Conservation (phyloP, 1,140 invertebrate species). For the Macrosteles quadrilineatus region DNA sequence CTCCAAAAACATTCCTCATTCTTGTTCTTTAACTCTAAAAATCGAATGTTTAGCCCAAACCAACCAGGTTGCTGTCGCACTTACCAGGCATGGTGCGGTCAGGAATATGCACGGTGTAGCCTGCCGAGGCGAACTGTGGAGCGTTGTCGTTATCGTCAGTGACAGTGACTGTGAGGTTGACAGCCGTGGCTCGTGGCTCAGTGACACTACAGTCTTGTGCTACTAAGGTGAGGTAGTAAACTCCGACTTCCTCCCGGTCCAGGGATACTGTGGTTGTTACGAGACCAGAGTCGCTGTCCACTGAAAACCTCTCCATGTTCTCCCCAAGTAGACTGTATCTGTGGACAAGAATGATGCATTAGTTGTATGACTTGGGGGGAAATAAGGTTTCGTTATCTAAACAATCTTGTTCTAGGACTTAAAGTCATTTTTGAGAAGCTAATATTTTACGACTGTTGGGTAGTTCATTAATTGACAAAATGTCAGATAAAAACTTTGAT, state of each 20-base stretch:
- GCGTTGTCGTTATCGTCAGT: conserved; percentile 87
- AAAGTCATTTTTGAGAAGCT: too few relatives aligned
- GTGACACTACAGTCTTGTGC: conserved; percentile 86
- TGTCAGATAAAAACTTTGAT: too few relatives aligned
- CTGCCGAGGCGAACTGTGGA: conserved; percentile 70
- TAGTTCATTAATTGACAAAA: too few relatives aligned
- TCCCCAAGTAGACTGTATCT: conserved; percentile 80
- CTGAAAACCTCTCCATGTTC: conserved; percentile 71
- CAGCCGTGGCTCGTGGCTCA: conserved; percentile 72
- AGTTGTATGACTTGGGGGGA: too few relatives aligned
- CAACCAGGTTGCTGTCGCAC: too few relatives aligned
- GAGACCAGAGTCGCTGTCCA: conserved; percentile 72
- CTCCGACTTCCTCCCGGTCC: conserved; percentile 75
- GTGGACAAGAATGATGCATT: conserved; percentile 37
- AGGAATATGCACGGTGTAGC: conserved; percentile 76
- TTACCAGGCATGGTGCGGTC: conserved; percentile 70
- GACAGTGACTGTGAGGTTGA: conserved; percentile 78
- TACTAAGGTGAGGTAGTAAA: conserved; percentile 79
- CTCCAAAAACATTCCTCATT: too few relatives aligned
- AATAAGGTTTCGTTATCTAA: too few relatives aligned
- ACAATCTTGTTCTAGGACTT: too few relatives aligned
- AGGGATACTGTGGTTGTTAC: conserved; percentile 69
- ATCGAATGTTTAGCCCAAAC: too few relatives aligned
- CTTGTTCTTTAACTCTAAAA: too few relatives aligned
- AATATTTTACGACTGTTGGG: too few relatives aligned